Conservation (phyloP, 1,140 invertebrate species). For the Schlechtendalia chinensis region DNA sequence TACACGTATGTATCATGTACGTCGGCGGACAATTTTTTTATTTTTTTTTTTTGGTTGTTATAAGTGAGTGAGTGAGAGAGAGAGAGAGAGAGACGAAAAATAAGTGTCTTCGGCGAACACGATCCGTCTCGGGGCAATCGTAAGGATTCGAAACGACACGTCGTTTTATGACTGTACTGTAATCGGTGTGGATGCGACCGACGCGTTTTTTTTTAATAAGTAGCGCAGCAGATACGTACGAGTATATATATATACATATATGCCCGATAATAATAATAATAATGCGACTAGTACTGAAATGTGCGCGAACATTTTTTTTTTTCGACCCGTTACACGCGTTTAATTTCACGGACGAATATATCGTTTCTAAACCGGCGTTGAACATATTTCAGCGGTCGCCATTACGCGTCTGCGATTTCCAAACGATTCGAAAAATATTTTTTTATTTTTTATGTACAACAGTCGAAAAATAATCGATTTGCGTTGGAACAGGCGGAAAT, state of each 20-base stretch:
- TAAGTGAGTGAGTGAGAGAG: background rate
- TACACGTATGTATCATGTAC: background rate
- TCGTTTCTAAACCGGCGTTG: no score
- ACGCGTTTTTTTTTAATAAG: background rate
- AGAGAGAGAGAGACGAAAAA: background rate
- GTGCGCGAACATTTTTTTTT: background rate
- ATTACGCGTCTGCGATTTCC: no score
- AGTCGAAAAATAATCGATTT: no score
- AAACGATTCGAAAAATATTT: no score
- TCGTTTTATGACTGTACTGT: conserved; percentile 27
- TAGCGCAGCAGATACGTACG: no score
- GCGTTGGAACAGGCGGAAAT: no score
- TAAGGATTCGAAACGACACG: conserved; percentile 40
- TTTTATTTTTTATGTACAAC: no score
- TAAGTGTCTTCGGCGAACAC: conserved; percentile 11
- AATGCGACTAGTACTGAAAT: background rate
- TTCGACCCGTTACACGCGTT: background rate
- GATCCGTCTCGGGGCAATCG: conserved; percentile 16
- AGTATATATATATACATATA: no score
- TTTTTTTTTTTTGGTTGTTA: background rate
- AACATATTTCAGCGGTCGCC: no score
- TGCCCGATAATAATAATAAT: background rate
- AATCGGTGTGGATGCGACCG: background rate
- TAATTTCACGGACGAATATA: background rate
- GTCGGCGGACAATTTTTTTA: conserved; percentile 2